Conservation (phyloP, 2,797 vertebrate species). For the Anguilla obscura region DNA sequence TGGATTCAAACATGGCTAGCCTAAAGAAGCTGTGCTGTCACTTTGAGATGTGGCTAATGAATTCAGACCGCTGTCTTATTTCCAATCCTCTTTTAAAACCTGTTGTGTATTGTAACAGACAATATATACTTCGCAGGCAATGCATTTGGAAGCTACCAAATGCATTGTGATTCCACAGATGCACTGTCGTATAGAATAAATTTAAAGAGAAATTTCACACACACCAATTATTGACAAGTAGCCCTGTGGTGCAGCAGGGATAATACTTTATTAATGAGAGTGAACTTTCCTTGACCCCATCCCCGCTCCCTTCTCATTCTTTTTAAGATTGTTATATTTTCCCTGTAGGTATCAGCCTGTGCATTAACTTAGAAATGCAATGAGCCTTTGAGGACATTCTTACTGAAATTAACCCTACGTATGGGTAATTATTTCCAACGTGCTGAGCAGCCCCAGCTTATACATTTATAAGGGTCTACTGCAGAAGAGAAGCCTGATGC, state of each 20-base stretch:
- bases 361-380: slow-evolving; percentile 61
- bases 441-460: background rate
- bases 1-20: slow-evolving; percentile 41
- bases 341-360: slow-evolving; percentile 57
- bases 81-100: slow-evolving; percentile 38
- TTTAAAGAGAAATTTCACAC: slow-evolving; percentile 20
- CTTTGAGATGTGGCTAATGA: slow-evolving; percentile 59
- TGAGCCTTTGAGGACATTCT: slow-evolving; percentile 62
- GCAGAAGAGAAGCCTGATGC: background rate
- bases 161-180: background rate
- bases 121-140: slow-evolving; percentile 1
- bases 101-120: slow-evolving; percentile 26
- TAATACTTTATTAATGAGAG: slow-evolving; percentile 66
- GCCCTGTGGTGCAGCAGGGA: slow-evolving; percentile 46
- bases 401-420: slow-evolving; percentile 55
- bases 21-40: slow-evolving; percentile 32
- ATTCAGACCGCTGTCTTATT: slow-evolving; percentile 58
- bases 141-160: background rate
- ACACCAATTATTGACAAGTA: slow-evolving; percentile 32
- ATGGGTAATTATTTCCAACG: slow-evolving; percentile 51
- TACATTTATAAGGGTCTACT: background rate
- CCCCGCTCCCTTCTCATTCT: slow-evolving; percentile 40
- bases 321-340: slow-evolving; percentile 40
- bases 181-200: background rate
- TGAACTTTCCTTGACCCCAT: slow-evolving; percentile 70